Evolutionary conservation across 2,888 invertebrate genomes (phyloP).

Genomic region (Coremacera marginata): DNA sequence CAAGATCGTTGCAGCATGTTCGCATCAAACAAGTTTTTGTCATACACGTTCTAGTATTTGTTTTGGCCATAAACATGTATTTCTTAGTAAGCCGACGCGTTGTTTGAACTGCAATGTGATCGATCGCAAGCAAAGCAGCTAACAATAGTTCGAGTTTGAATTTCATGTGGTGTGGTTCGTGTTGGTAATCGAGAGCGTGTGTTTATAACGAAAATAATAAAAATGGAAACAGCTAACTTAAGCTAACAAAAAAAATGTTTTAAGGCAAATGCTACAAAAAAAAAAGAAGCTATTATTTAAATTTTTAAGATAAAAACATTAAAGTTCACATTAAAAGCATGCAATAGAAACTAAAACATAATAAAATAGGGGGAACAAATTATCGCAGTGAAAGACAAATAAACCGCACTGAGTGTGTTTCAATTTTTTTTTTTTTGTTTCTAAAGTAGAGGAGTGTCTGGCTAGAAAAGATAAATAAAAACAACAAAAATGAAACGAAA

Average conservation of each 20-base stretch:
- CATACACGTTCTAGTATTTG: neutral
- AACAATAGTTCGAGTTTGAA: slow-evolving; percentile 14
- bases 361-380: neutral
- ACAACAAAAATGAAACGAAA: slow-evolving; percentile 3
- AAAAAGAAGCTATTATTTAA: neutral
- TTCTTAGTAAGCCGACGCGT: neutral
- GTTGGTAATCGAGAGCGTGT: neutral
- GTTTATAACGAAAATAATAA: neutral
- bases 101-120: slow-evolving; percentile 22
- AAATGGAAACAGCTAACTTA: neutral
- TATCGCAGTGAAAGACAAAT: neutral
- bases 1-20: neutral
- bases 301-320: neutral
- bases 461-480: neutral
- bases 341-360: neutral
- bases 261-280: neutral
- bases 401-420: neutral
- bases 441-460: slow-evolving; percentile 12
- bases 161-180: slow-evolving; percentile 9
- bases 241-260: neutral
- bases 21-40: too few relatives aligned
- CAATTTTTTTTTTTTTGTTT: neutral
- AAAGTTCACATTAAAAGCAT: neutral
- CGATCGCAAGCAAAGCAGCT: neutral
- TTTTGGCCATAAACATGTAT: neutral